These are phyloP conservation scores for Orchesella cincta DNA, from an alignment of 1,140 invertebrate genomes.

Conservation along the genomic window DNA sequence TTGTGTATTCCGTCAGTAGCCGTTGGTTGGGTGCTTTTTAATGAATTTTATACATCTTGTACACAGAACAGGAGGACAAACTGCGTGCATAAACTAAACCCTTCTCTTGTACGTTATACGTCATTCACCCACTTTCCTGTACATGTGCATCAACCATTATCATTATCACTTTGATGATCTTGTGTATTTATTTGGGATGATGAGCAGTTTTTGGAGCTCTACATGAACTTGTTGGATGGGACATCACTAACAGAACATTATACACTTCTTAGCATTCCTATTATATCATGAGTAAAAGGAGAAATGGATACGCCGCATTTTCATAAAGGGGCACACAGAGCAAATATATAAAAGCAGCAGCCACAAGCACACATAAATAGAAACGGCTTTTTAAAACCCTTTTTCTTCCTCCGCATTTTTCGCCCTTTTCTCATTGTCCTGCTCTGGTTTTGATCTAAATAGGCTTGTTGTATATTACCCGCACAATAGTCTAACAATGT, in stretches of 20 bases:
- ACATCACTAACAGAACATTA: no score
- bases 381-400: constrained; percentile 24
- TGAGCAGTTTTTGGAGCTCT: background rate
- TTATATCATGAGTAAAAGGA: no score
- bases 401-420: background rate
- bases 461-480: no score
- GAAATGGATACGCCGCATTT: no score
- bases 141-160: constrained; percentile 2
- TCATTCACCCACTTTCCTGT: background rate
- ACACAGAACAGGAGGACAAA: background rate
- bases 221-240: background rate
- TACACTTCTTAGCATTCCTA: no score
- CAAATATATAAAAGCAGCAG: no score
- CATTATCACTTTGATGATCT: background rate
- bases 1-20: background rate
- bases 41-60: constrained; percentile 13
- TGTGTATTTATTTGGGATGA: no score
- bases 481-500: no score
- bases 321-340: no score
- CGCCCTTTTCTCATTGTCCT: constrained; percentile 12
- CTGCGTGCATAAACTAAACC: background rate
- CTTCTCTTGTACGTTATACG: no score
- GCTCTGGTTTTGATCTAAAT: background rate
- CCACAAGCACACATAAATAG: no score
- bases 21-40: constrained; percentile 15